These are phyloP conservation scores for Yponomeuta plumbellus DNA, from an alignment of 2,888 invertebrate genomes.

Conservation along the genomic window DNA sequence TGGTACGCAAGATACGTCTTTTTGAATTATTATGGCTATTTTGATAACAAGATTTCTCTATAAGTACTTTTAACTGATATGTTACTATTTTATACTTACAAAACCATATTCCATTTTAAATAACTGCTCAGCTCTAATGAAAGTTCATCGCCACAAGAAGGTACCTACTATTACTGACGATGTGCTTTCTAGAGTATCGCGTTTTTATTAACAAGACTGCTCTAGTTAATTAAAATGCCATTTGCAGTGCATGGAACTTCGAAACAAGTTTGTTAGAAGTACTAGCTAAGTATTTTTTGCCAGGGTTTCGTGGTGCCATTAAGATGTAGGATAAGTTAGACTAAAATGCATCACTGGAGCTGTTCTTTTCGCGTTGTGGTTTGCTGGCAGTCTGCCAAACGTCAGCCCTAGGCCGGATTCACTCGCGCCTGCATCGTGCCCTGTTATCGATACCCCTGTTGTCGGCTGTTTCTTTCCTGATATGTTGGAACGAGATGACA, in stretches of 20 bases:
- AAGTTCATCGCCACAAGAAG: background rate
- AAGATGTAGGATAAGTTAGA: slow-evolving; percentile 14
- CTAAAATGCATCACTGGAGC: slow-evolving; percentile 19
- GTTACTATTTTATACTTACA: too few species aligned
- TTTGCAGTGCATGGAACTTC: background rate
- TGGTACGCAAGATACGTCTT: too few species aligned
- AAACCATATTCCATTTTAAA: too few species aligned
- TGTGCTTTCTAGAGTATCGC: background rate
- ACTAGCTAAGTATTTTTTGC: background rate
- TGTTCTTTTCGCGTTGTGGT: slow-evolving; percentile 22
- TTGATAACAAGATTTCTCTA: too few species aligned
- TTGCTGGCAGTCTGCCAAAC: slow-evolving; percentile 10
- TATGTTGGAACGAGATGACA: background rate
- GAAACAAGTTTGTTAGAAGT: background rate
- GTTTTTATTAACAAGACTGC: background rate
- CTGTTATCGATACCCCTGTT: background rate
- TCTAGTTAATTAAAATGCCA: background rate
- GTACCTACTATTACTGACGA: background rate
- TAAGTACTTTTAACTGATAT: too few species aligned
- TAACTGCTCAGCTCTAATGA: background rate
- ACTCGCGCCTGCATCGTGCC: background rate
- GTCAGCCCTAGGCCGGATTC: background rate
- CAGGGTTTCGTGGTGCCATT: background rate
- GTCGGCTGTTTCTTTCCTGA: background rate
- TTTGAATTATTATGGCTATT: too few species aligned